Conservation (phyloP, 2,797 vertebrate species). For the Graptemys geographica region DNA sequence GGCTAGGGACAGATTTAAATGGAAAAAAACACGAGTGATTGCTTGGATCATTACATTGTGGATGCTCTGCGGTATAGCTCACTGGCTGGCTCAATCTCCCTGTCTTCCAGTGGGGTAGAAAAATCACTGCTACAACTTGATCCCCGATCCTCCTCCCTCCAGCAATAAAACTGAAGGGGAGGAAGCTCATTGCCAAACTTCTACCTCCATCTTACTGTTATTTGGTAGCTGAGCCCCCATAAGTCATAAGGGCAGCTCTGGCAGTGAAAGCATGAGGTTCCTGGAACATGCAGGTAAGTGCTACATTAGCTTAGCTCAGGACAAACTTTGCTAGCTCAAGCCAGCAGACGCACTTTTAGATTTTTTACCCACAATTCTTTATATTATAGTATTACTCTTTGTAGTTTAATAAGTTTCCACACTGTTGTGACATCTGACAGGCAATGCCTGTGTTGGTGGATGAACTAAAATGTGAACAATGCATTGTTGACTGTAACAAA, state of each 20-base stretch:
- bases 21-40: constrained; percentile 4
- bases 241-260: background rate
- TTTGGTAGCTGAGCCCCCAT: background rate
- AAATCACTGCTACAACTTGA: background rate
- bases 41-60: background rate
- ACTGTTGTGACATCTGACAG: constrained; percentile 78
- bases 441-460: constrained; percentile 46
- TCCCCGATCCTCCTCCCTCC: background rate
- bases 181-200: fast-evolving
- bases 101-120: background rate
- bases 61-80: background rate
- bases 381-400: constrained; percentile 49
- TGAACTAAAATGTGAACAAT: constrained; percentile 66
- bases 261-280: background rate
- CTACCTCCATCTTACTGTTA: background rate
- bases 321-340: background rate
- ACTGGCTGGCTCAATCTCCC: background rate
- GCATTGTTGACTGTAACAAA: constrained; percentile 80
- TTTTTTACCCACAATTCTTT: constrained; percentile 25
- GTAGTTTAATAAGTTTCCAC: constrained; percentile 58
- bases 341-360: constrained; percentile 12
- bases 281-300: background rate
- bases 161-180: constrained; percentile 26
- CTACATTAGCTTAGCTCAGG: background rate
- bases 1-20: background rate